Conservation (phyloP, 2,888 invertebrate genomes). For the Polydrusus tereticollis region DNA sequence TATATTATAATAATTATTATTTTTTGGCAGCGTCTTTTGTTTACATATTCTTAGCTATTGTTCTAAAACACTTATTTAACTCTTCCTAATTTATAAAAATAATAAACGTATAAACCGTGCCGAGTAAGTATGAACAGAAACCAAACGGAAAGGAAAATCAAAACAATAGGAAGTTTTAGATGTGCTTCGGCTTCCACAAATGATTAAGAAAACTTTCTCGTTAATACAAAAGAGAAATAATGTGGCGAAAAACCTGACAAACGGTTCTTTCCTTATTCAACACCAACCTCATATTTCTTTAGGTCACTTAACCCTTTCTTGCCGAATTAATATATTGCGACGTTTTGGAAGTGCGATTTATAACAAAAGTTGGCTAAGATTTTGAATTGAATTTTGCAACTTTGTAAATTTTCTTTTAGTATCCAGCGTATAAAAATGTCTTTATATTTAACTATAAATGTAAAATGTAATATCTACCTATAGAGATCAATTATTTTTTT, state of each 20-base stretch:
- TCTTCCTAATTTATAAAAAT: neutral
- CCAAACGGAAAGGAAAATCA: conserved; percentile 24
- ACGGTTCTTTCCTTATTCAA: conserved; percentile 39
- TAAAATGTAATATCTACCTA: neutral
- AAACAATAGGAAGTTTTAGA: conserved; percentile 37
- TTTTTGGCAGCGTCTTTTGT: neutral
- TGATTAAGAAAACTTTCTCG: conserved; percentile 38
- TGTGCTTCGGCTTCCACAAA: conserved; percentile 31
- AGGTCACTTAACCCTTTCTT: conserved; percentile 41
- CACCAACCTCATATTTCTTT: conserved; percentile 39
- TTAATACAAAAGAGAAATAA: conserved; percentile 40
- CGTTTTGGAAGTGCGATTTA: conserved; percentile 30
- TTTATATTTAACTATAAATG: too few relatives aligned
- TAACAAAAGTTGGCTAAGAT: conserved; percentile 29
- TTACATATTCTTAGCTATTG: neutral
- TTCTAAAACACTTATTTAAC: neutral
- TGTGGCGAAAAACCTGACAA: conserved; percentile 43
- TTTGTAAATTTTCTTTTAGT: neutral
- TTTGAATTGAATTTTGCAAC: conserved; percentile 20
- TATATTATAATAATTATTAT: neutral
- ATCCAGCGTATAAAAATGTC: neutral
- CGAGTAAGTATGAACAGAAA: conserved; percentile 21
- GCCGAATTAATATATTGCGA: conserved; percentile 40
- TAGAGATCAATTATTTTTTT: neutral
- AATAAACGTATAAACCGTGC: conserved; percentile 2